Evolutionary conservation across 2,888 invertebrate species (phyloP), one percentile per base, ranked within the genome.

Genomic region (Tachina grossa): DNA sequence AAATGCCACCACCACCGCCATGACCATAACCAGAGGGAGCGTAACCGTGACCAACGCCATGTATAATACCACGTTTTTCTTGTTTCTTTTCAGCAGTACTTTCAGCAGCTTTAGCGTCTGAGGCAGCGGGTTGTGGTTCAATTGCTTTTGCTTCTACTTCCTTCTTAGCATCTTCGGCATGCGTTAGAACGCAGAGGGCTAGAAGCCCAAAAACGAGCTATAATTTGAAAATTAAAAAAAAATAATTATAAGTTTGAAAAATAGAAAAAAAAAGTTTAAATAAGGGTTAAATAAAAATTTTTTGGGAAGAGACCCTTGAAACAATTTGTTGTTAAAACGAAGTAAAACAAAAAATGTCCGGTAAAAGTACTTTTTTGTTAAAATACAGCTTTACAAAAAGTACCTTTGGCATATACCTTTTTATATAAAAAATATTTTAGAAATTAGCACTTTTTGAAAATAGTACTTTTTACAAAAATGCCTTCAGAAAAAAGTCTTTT

Each of bases 51-150:
- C 94, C 89, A 94, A 94, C 88, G 22, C 92, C 92, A 66, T 91
- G 93, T 88, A 94, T 93, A 87, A 96, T 93, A 84, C 96, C 96
- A 89, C 96, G 95, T 92, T 96, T 96, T 89, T 96, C 96, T 90
- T 96, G 95, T 90, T 96, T 96, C 93, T 96, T 96, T 87, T 96
- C 95, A 75, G 92, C 94, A 57, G 90, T 88, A 79, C 92, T 91
- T 75, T 92, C 92, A 81, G 94, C 75, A 89, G 95, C 95, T 92
- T 96, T 95, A 84, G 95, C 95, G 79, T 93, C 93, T 61, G 87
- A 84, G 79, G 93, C 91, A 85, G 92, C 93, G 85, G 94, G 93
- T 87, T 93, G 93, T 9, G 90, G 88, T 77, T 88, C 90, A 19
- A 87, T 87, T 22, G 86, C 84, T 69, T 87, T 89, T 9, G 72